Evolutionary conservation across 2,113 vertebrate genomes (phyloP).

Genomic region (Petrocephalus microphthalmus): DNA sequence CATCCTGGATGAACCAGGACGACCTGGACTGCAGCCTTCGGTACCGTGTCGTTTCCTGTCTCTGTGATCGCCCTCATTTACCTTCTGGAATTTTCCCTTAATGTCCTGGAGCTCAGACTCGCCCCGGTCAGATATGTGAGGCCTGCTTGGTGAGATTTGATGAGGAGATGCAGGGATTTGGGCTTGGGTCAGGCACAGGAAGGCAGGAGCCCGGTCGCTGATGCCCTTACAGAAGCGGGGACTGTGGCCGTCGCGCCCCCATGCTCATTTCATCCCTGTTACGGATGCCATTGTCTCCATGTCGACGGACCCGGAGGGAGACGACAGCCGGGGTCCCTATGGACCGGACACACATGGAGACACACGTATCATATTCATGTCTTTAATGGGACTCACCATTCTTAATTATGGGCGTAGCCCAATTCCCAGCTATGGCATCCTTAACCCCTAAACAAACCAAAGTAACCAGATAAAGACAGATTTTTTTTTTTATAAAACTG

Average conservation of each 20-base stretch:
- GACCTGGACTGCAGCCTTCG: neutral
- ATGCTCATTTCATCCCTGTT: neutral
- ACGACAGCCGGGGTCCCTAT: slow-evolving; percentile 48
- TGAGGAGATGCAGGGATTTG: neutral
- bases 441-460: neutral
- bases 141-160: neutral
- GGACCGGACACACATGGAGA: slow-evolving; percentile 29
- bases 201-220: neutral
- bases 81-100: neutral
- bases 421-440: neutral
- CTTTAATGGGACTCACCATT: no score
- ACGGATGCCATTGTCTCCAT: slow-evolving; percentile 35
- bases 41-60: neutral
- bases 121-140: neutral
- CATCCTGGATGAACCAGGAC: neutral
- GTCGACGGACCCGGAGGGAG: slow-evolving; percentile 45
- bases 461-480: no score
- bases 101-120: neutral
- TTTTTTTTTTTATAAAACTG: neutral
- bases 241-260: neutral
- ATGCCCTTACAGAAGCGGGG: neutral
- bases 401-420: neutral
- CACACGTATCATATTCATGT: slow-evolving; percentile 10
- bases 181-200: neutral
- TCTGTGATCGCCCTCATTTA: neutral